Evolutionary conservation across 2,888 invertebrate species (phyloP), one percentile per base, ranked within the genome.

Genomic region (Volucella zonaria): DNA sequence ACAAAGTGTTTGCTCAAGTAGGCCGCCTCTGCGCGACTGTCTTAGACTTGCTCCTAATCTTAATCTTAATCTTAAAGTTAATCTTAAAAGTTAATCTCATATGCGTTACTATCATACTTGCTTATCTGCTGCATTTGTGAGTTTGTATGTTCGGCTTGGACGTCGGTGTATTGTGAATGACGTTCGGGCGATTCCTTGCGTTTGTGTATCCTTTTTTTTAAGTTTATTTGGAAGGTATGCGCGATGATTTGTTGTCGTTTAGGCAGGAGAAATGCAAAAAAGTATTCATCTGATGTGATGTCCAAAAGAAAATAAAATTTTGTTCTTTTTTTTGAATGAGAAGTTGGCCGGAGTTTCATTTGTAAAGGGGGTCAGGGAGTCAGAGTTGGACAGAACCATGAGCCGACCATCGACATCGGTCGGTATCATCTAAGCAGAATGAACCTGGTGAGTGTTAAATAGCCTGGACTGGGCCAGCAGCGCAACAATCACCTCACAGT

Each of bases 1-100:
- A 89, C 90, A 1, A 90, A 91, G 59, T 92, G 92, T 76, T 88
- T 92, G 82, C 83, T 92, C 31, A 91, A 91, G 87, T 87, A 49
- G 73, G 59, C 18, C 2, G 56, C 42, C 9, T 45, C 15, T 12
- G n/a, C 14, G 3, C 23, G 59, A 31, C 45, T 14, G 15, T 10
- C 18, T 49, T 15, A 59, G 59, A 76, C 54, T 61, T 71, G 71
- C 54, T 76, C 42, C 58, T 77, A 77, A 45, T 66, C 66, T 14
- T 43, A 54, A 10, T 12, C 0, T 9, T 4, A 49, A 49, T 8
- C 58, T 73, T 31, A 31, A 4, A 31, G 31, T 18, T 76, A 71
- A 61, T 59, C 68, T 71, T 61, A 76, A 75, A 75, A 76, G 80
- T 51, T 64, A 15, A 49, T 43, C 59, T 71, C 12, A 43, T 64